Base-by-base conservation (phyloP, 2,888 invertebrate genomes). In the Clivina fossor region DNA sequence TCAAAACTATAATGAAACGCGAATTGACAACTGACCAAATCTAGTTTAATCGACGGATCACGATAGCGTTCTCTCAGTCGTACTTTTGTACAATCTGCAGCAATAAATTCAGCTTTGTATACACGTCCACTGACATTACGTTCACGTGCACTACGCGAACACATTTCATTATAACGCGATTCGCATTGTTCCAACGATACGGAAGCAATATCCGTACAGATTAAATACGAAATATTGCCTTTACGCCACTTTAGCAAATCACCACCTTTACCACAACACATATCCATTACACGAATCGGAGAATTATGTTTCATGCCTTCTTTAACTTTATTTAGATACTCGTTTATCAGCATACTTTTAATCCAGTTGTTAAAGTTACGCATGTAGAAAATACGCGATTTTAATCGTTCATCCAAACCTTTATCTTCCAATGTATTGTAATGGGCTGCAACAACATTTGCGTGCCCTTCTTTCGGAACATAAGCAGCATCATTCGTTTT, bases 341-440 rank as follows among this genome's bases (percentile, higher is more conserved):
- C 84, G 80, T 90, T 86, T 65, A 99, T 97, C 1, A 96, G 78
- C 78, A 93, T 90, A 73, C 93, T 92, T 77, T 99, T 99, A 9
- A 96, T 86, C 98, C 98, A 99, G 73, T 99, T 99, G 73, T 99
- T 99, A 70, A 98, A 96, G 75, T 97, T 99, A 62, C 99, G 81
- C 78, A 99, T 81, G 70, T 90, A 87, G 66, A 92, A 88, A 64
- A 99, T 99, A 19, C 93, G 84, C 19, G 96, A 96, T 66, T 91
- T 86, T 62, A 84, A 84, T 41, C 99, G 80, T 64, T 86, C 86
- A 41, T 79, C 81, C 30, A 92, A 73, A 0, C 93, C 93, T 65
- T 85, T 85, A 63, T 94, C 90, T 72, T 89, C 84, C 7, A 96
- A 74, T 48, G 85, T 82, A 74, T 99, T 99, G 72, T 99, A 99